Percentiles rank a stretch among this genome's conserved stretches.
phyloP scores from a whole-genome alignment of 2,113 vertebrate species.

The Amblyopsis rosae region DNA sequence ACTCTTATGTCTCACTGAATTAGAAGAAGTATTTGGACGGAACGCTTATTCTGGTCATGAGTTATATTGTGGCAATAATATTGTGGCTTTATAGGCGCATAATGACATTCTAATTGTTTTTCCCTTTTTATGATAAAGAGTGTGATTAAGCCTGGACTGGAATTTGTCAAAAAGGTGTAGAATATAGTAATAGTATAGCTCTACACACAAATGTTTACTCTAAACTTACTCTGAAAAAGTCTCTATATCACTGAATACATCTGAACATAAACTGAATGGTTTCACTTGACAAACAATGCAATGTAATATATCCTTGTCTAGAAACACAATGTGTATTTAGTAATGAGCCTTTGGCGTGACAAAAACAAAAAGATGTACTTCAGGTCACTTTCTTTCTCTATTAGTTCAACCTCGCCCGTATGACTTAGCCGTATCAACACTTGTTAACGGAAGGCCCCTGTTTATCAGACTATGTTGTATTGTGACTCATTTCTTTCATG shows the following conservation, averaged over 20 bases:
- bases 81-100: constrained; percentile 38
- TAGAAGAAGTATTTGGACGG: constrained; percentile 43
- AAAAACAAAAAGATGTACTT: constrained; percentile 9
- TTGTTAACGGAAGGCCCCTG: neutral
- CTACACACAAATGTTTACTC: too few relatives aligned
- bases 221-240: too few relatives aligned
- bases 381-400: neutral
- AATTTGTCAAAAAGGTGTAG: too few relatives aligned
- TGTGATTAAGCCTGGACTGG: neutral
- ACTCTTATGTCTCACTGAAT: constrained; percentile 40
- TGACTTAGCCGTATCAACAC: constrained; percentile 18
- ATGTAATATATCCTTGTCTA: neutral
- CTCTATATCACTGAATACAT: too few relatives aligned
- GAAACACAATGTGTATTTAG: neutral
- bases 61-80: constrained; percentile 34
- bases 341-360: neutral
- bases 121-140: too few relatives aligned
- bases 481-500: constrained; percentile 8
- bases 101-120: neutral
- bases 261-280: neutral
- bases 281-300: neutral
- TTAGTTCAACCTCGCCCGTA: constrained; percentile 13
- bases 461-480: constrained; percentile 30
- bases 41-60: constrained; percentile 26
- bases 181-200: too few relatives aligned